Base-by-base conservation (phyloP, 2,888 invertebrate species). In the Colostygia pectinataria region DNA sequence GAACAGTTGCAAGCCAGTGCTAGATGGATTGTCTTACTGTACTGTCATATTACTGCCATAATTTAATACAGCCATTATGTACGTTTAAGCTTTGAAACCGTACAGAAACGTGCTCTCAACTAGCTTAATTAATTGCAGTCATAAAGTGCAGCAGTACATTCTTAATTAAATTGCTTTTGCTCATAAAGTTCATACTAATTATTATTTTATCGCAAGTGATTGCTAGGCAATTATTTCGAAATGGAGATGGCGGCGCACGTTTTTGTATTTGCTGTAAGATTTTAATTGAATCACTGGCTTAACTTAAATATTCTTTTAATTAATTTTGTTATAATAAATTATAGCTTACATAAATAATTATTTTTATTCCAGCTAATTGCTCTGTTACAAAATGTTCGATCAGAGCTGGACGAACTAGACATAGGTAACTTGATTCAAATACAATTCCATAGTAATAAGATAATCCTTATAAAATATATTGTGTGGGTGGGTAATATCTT, bases 41-140 rank as follows among this genome's bases (percentile, higher is more conserved):
- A n/a, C n/a, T n/a, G n/a, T n/a, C n/a, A n/a, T n/a, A n/a, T n/a
- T n/a, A n/a, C n/a, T n/a, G n/a, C n/a, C n/a, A n/a, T n/a, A n/a
- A n/a, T n/a, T n/a, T n/a, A n/a, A n/a, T n/a, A n/a, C n/a, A n/a
- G n/a, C n/a, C n/a, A n/a, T 10, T 27, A 27, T 7, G 10, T 20
- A 20, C 8, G 12, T 23, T 34, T 20, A 9, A 34, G 20, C 32
- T 23, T 33, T 41, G 25, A 33, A 42, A n/a, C 14, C 25, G 8
- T 33, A 31, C n/a, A 46, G 37, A 51, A 47, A 51, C 33, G 13
- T 12, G 34, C 31, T 18, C 54, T 28, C 23, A n/a, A 36, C 27
- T 15, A 15, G 33, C 38, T 32, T 39, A 50, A 50, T 55, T 57
- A 53, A 55, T 43, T 43, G 32, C 28, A 34, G 31, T 13, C 45